These are phyloP conservation scores for Zootermopsis nevadensis DNA, from an alignment of 2,888 invertebrate genomes.

Conservation along the genomic window DNA sequence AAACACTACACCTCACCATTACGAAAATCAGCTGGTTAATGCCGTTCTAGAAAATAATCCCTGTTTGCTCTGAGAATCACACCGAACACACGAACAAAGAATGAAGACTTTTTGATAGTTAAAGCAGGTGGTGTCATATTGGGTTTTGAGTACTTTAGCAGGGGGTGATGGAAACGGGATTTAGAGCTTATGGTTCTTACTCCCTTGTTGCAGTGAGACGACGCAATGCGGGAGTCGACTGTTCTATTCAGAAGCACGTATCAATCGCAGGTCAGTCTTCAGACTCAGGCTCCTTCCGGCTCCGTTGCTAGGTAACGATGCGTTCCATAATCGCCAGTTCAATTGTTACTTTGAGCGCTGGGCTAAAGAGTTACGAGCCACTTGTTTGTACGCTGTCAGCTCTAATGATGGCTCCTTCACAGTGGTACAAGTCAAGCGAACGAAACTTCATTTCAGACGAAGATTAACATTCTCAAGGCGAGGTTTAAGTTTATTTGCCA, in stretches of 20 bases:
- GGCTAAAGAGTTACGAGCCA: background rate
- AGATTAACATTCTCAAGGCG: background rate
- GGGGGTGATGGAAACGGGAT: too few relatives aligned
- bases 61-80: too few relatives aligned
- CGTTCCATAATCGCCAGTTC: background rate
- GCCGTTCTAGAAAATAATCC: too few relatives aligned
- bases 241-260: slow-evolving; percentile 1
- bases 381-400: background rate
- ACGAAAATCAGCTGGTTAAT: too few relatives aligned
- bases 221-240: background rate
- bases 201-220: background rate
- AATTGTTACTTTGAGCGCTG: background rate
- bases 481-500: too few relatives aligned
- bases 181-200: background rate
- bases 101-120: too few relatives aligned
- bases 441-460: background rate
- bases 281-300: background rate
- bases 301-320: background rate
- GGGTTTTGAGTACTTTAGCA: too few relatives aligned
- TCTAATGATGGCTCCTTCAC: background rate
- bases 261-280: background rate
- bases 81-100: too few relatives aligned
- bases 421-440: background rate
- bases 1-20: too few relatives aligned
- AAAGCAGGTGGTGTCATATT: too few relatives aligned